Conservation (phyloP, 2,113 vertebrate genomes). For the Vombatus ursinus region DNA sequence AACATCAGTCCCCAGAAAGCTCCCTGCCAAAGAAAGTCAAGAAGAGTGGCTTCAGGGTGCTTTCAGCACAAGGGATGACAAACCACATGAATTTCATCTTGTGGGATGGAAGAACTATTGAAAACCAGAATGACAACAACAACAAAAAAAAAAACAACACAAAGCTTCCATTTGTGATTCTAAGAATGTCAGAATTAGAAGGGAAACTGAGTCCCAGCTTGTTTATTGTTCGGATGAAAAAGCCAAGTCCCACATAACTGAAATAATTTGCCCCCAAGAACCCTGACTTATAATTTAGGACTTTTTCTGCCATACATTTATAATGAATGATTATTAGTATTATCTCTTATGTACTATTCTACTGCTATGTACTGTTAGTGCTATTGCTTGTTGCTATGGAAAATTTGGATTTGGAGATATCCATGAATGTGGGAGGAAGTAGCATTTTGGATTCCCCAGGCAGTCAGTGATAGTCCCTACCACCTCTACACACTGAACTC, state of each 20-base stretch:
- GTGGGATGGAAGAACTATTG: too few relatives aligned
- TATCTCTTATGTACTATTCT: too few relatives aligned
- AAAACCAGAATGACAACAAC: not conserved
- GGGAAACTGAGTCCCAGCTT: not conserved
- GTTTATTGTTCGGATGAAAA: too few relatives aligned
- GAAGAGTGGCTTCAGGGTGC: not conserved
- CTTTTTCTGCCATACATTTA: not conserved
- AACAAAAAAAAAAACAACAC: not conserved
- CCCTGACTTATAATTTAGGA: not conserved
- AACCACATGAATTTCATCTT: not conserved
- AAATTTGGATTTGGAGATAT: not conserved
- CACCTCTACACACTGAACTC: fast-evolving
- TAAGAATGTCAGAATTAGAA: not conserved
- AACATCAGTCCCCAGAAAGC: constrained; percentile 92
- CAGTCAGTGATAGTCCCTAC: not conserved
- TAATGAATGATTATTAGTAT: constrained; percentile 14
- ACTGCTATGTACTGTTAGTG: too few relatives aligned
- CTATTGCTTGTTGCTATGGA: too few relatives aligned
- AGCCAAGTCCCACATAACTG: not conserved
- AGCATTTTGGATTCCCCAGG: not conserved
- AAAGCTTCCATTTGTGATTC: not conserved
- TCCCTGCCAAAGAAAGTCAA: constrained; percentile 83
- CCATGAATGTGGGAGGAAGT: not conserved
- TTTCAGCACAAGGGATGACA: not conserved
- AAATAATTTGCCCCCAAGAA: not conserved